Evolutionary conservation across 2,888 invertebrate genomes (phyloP), one percentile per base, ranked within the genome.

Genomic region (Galeopsomyia nigrocyanea): DNA sequence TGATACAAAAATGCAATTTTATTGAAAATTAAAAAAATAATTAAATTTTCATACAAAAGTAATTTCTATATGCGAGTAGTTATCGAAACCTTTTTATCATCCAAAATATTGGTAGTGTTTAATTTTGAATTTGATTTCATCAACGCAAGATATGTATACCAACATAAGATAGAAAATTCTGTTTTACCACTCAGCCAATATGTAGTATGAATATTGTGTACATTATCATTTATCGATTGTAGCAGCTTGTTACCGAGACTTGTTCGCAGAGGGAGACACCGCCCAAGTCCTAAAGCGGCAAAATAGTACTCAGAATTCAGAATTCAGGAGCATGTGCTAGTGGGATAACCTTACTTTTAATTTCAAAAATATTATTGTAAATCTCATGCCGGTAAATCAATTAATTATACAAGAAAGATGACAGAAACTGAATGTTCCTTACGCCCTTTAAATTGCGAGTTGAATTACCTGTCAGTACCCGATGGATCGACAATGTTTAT

Each of bases 401-500:
- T 50, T 60, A 21, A 16, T n/a, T 53, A 19, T 46, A 49, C 19
- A 26, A 6, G 1, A 64, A 78, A 75, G 68, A 80, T 78, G 78
- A 66, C 58, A 39, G 78, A 81, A 74, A 68, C 46, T 17, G 79
- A 83, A 56, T 79, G 58, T 49, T 64, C 69, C 5, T 76, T 88
- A 16, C 81, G 90, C 1, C 82, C 87, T 0, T 89, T 93, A 87
- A 89, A 90, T 79, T 93, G 93, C 79, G 92, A 94, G 87, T 85
- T 95, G 31, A 93, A 93, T 84, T 89, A 91, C 64, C 87, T 95
- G 19, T 91, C 91, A 67, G 90, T 92, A 82, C 91, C 94, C 0
- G 94, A 95, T 87, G 94, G 94, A 16, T 95, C 95, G 0, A 92
- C 92, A 16, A 89, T 94, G 82, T 88, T 93, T 80, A 90, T 92